Base-by-base conservation (phyloP, 2,797 vertebrate species). In the Mallotus villosus region DNA sequence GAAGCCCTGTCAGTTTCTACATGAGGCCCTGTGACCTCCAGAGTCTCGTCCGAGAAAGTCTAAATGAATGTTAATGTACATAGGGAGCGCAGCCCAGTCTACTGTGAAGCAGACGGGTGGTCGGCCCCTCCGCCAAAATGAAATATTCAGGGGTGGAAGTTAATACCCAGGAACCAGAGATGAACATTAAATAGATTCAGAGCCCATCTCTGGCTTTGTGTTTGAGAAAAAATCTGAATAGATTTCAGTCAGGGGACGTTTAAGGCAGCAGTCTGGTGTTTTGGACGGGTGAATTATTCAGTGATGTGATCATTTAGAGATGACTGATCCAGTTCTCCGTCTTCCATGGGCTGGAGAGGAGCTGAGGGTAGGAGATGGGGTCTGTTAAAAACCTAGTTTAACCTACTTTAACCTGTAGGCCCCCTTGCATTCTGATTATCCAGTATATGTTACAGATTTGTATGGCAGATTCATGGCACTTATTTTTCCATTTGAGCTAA, bases 31-130 rank as follows among this genome's bases (percentile, higher is more conserved):
- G 80, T 84, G 85, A 88, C 85, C 85, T 83, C 77, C 67, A 70
- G 76, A 73, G 82, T 76, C 81, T 83, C 76, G 74, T 84, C 76
- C 74, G 70, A 63, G 74, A 86, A 82, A 86, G 83, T 79, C 76
- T 81, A 83, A 85, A 84, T 81, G 79, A 86, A 88, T 88, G 85
- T 88, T 85, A 88, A 88, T 88, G 80, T 81, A 83, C 81, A 79
- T 75, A 46, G 16, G 78, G 73, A 74, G 75, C 68, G 67, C 58
- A 70, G 81, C 61, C 67, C 73, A 78, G 81, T 85, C 77, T 79
- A 64, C 67, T 86, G 78, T 80, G 79, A 85, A 77, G 65, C 76
- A 84, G 24, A 16, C 24, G 22, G 19, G 11, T 11, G 9, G 17
- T 7, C 78, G 66, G 63, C 57, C 53, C 72, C n/a, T n/a, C 21